Base-by-base conservation (phyloP, 2,797 vertebrate genomes). In the Ctenosaura bakeri region DNA sequence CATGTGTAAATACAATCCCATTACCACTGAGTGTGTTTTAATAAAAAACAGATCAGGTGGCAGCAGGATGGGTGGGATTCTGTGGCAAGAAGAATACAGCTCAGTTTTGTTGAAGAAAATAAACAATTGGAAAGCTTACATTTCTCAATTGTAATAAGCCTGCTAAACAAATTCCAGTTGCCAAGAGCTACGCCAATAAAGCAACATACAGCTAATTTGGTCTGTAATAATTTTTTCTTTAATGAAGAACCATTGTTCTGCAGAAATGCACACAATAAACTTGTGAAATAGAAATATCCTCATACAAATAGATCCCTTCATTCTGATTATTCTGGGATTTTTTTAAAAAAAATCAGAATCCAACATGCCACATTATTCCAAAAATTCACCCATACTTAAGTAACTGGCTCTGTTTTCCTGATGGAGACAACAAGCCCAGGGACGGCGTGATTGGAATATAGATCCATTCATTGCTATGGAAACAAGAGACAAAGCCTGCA, bases 381-480 rank as follows among this genome's bases (percentile, higher is more conserved):
- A 71, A 83, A 83, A 87, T 35, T 26, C 79, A 86, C 71, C 83
- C 59, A 3, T 89, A 88, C 64, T 78, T 46, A 85, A 79, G 83
- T 87, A 91, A 76, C 80, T 62, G 77, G 78, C 78, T 91, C 88
- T n/a, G 92, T 92, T 91, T 89, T 88, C 91, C 83, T 56, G 73
- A 85, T 90, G 88, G 77, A 81, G 88, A 92, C 93, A 92, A 86
- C 83, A 87, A 92, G 86, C 92, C 82, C 80, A 20, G 92, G 89
- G 42, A 29, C 81, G 83, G 86, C 94, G 94, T 95, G 92, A 94
- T 85, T 92, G 90, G 95, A 95, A 96, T 96, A 94, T 86, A 95
- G 94, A 95, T 96, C 92, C 69, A 89, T 29, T 74, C 87, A 92
- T 96, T 96, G 80, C 95, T 94, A 94, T 93, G 81, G 95, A 95